Conservation (phyloP, 1,140 invertebrate species). For the Asobara japonica region DNA sequence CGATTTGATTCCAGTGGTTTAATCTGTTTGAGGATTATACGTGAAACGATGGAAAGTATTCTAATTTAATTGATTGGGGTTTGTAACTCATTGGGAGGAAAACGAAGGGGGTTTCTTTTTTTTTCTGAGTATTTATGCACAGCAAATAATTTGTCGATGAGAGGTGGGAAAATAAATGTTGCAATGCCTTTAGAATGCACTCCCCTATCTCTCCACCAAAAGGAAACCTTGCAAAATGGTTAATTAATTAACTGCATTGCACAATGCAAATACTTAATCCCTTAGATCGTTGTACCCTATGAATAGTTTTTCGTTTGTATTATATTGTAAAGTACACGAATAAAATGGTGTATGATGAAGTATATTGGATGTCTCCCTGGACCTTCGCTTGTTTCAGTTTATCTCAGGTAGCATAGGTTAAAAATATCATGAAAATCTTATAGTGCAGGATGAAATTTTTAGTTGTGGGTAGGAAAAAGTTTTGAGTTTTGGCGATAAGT, state of each 20-base stretch:
- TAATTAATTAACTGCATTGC: constrained; percentile 1
- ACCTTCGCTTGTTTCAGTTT: not conserved
- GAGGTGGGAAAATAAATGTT: not conserved
- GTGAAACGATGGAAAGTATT: not conserved
- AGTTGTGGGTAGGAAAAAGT: not conserved
- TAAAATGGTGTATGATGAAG: constrained; percentile 35
- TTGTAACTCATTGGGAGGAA: not conserved
- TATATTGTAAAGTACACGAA: constrained; percentile 41
- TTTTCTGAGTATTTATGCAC: not conserved
- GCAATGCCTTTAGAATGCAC: constrained; percentile 1
- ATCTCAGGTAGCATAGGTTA: too few species aligned
- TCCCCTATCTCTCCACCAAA: not conserved
- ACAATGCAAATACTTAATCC: constrained; percentile 15
- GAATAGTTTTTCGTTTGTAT: constrained; percentile 35
- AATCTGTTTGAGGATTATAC: not conserved
- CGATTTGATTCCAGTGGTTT: not conserved
- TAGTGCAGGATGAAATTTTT: constrained; percentile 28
- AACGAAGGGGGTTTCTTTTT: not conserved
- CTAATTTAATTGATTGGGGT: constrained; percentile 1
- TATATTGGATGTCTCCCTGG: too few species aligned
- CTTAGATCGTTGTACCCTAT: constrained; percentile 11
- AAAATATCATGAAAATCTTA: constrained; percentile 22
- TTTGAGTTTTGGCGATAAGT: not conserved
- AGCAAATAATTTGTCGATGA: not conserved
- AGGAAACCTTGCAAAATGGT: not conserved